phyloP scores from a whole-genome alignment of 2,113 vertebrate genomes.

The Osmerus mordax region DNA sequence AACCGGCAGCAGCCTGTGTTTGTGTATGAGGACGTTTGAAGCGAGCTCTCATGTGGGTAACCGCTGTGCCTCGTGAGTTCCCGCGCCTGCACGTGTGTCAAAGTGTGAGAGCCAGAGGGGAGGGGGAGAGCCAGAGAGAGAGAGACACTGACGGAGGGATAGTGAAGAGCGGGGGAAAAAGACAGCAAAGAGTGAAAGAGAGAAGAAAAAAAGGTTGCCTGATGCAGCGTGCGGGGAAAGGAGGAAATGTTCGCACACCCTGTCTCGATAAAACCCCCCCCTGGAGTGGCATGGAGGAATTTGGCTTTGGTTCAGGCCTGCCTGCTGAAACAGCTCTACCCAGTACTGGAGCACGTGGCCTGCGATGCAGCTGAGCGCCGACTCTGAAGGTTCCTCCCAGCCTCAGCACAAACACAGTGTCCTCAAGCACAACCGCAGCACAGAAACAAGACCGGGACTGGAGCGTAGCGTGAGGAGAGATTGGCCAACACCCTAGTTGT shows the following conservation, averaged over 20 bases:
- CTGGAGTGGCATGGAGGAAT: constrained; percentile 4
- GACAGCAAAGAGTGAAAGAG: constrained; percentile 3
- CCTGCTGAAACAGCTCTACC: neutral
- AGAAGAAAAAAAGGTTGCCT: no score
- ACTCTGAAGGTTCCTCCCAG: neutral
- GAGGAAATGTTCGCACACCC: neutral
- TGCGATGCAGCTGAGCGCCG: neutral
- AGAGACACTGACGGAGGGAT: neutral
- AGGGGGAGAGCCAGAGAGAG: neutral
- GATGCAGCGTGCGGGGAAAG: neutral
- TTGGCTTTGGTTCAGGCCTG: constrained; percentile 10
- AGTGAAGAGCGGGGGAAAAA: neutral
- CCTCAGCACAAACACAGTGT: neutral
- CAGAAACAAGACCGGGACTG: neutral
- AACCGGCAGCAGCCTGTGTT: neutral
- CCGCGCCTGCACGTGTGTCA: neutral
- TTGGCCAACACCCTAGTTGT: no score
- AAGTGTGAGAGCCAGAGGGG: neutral
- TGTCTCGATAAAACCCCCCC: neutral
- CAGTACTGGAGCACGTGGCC: no score
- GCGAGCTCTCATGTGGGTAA: constrained; percentile 6
- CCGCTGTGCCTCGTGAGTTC: constrained; percentile 1
- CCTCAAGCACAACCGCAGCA: neutral
- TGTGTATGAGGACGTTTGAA: neutral
- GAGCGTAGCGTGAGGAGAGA: neutral